These are phyloP conservation scores for Hecatera dysodea DNA, from an alignment of 2,888 invertebrate genomes.

Conservation along the genomic window DNA sequence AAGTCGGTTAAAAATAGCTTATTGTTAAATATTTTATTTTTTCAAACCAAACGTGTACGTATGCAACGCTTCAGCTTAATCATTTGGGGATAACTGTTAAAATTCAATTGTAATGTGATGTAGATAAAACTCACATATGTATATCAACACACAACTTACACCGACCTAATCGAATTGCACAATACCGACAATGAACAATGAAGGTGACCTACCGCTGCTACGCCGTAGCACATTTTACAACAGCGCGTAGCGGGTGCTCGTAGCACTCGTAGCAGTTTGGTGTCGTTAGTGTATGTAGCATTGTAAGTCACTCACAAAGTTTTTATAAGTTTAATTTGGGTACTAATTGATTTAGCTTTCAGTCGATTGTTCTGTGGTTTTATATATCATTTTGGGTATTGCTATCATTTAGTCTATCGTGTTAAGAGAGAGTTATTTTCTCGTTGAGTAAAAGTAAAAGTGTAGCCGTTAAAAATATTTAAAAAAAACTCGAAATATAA, in stretches of 20 bases:
- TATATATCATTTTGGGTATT: background rate
- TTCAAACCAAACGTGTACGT: too few species aligned
- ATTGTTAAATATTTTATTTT: too few species aligned
- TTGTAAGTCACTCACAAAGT: conserved; percentile 29
- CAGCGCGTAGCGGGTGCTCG: conserved; percentile 25
- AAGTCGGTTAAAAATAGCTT: too few species aligned
- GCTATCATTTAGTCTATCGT: background rate
- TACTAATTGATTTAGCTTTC: conserved; percentile 18
- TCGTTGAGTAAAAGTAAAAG: background rate
- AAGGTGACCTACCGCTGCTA: conserved; percentile 40
- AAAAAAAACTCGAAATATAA: background rate
- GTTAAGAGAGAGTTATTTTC: background rate
- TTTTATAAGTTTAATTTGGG: conserved; percentile 29
- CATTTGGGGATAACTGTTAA: too few species aligned
- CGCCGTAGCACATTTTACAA: conserved; percentile 51
- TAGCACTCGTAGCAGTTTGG: conserved; percentile 36
- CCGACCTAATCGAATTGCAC: conserved; percentile 3
- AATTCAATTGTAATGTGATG: too few species aligned
- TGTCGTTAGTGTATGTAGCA: conserved; percentile 16
- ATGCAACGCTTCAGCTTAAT: too few species aligned
- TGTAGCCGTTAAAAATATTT: too few species aligned
- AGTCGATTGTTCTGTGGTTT: background rate
- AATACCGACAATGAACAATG: background rate
- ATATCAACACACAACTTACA: background rate
- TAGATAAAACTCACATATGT: too few species aligned